phyloP scores from a whole-genome alignment of 2,888 invertebrate genomes.

The Cremastinae sp. region DNA sequence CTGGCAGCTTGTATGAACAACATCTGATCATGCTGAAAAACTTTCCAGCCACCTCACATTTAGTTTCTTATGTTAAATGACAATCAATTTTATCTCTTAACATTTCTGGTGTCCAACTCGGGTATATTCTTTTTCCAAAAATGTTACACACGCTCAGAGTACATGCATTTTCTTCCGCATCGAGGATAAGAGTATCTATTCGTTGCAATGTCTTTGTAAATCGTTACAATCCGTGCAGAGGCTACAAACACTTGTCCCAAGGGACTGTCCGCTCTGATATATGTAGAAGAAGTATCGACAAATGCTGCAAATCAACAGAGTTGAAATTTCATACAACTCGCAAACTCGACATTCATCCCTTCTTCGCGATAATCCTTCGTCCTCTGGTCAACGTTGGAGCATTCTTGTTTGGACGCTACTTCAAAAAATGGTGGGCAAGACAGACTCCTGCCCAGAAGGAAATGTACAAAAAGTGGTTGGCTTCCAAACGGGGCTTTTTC shows the following conservation, averaged over 20 bases:
- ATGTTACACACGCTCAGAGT: conserved; percentile 24
- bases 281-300: background rate
- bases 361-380: conserved; percentile 71
- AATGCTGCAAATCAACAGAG: background rate
- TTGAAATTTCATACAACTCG: conserved; percentile 64
- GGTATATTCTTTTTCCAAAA: background rate
- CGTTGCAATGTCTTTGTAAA: background rate
- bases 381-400: conserved; percentile 75
- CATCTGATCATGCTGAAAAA: conserved; percentile 55
- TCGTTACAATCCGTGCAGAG: too few species aligned
- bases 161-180: background rate
- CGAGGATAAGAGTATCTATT: conserved; percentile 9
- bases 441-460: conserved; percentile 75
- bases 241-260: conserved; percentile 22
- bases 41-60: background rate
- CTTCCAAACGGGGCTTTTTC: conserved; percentile 48
- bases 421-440: conserved; percentile 80
- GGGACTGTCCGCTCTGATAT: background rate
- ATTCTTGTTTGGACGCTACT: conserved; percentile 75
- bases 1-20: conserved; percentile 68
- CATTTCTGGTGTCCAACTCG: conserved; percentile 3
- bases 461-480: conserved; percentile 67
- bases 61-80: conserved; percentile 8
- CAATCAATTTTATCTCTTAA: background rate
- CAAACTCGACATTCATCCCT: conserved; percentile 68